A percentile compares a stretch with the other conserved stretches of the same genome.
These are phyloP conservation scores for Lissocephala sabroskyi DNA, from an alignment of 2,888 invertebrate genomes.

Conservation along the genomic window DNA sequence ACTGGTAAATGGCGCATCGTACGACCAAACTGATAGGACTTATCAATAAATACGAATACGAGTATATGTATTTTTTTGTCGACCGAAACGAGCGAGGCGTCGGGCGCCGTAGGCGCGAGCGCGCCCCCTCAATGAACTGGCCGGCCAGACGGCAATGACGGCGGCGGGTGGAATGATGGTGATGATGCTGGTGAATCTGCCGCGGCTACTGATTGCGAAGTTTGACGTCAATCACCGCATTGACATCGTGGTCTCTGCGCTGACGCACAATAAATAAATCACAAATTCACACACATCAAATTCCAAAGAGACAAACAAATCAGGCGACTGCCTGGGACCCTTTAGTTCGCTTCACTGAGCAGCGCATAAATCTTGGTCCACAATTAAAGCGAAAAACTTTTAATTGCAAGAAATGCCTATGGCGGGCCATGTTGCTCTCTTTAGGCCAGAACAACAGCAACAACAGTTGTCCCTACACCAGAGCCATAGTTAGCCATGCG, in stretches of 20 bases:
- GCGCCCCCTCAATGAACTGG: no score
- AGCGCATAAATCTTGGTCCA: slow-evolving; percentile 8
- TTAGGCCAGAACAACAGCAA: neutral
- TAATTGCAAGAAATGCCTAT: slow-evolving; percentile 50
- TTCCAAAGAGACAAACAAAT: slow-evolving; percentile 13
- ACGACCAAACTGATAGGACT: slow-evolving; percentile 1
- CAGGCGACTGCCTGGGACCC: slow-evolving; percentile 13
- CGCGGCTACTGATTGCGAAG: slow-evolving; percentile 42
- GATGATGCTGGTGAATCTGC: slow-evolving; percentile 23
- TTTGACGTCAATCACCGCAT: slow-evolving; percentile 47
- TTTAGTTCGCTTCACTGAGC: neutral
- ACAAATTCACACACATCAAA: slow-evolving; percentile 52
- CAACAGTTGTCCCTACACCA: neutral
- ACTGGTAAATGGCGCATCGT: slow-evolving; percentile 22
- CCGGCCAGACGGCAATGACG: no score
- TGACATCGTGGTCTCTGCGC: slow-evolving; percentile 55
- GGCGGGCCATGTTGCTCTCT: slow-evolving; percentile 1
- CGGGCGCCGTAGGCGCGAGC: no score
- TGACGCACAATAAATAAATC: no score
- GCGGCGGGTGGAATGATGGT: slow-evolving; percentile 24
- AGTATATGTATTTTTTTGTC: no score
- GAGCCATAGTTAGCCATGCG: slow-evolving; percentile 1
- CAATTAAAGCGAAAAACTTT: slow-evolving; percentile 53
- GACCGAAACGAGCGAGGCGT: no score
- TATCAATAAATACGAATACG: no score